Evolutionary conservation across 2,888 invertebrate species (phyloP).

Genomic region (Agrotis ipsilon): DNA sequence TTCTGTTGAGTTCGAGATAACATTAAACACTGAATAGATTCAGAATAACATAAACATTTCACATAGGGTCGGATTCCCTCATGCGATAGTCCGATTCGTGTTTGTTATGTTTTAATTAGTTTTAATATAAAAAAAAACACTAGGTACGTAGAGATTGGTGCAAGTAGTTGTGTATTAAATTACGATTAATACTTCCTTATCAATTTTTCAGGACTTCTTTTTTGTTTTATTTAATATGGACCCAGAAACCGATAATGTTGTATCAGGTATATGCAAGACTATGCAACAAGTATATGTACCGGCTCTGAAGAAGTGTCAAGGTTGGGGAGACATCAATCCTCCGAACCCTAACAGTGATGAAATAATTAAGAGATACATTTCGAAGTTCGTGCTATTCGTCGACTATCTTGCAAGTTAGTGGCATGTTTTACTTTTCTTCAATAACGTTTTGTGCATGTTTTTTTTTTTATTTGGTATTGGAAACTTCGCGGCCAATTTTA

Average conservation of each 20-base stretch:
- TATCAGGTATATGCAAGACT: slow-evolving; percentile 83
- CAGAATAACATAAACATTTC: too few species aligned
- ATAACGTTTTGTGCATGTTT: too few species aligned
- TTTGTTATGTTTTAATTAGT: neutral
- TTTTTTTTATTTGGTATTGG: too few species aligned
- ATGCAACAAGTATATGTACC: slow-evolving; percentile 80
- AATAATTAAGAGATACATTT: slow-evolving; percentile 82
- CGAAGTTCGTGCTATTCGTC: slow-evolving; percentile 85
- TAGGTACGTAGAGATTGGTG: neutral
- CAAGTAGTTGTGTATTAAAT: neutral
- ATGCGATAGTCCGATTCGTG: neutral
- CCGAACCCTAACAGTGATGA: slow-evolving; percentile 85
- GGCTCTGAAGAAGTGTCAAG: slow-evolving; percentile 77
- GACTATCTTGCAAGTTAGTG: slow-evolving; percentile 87
- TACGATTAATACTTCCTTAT: neutral
- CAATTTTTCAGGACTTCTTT: slow-evolving; percentile 79
- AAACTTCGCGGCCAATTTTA: too few species aligned
- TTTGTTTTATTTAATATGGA: slow-evolving; percentile 79
- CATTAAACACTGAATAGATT: too few species aligned
- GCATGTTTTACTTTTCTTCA: neutral
- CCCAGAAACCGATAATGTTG: slow-evolving; percentile 83
- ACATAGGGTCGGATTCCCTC: too few species aligned
- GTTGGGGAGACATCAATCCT: slow-evolving; percentile 88
- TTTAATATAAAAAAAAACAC: neutral
- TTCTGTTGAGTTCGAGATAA: too few species aligned